Conservation (phyloP, 2,113 vertebrate species). For the Sphyrna mokarran region DNA sequence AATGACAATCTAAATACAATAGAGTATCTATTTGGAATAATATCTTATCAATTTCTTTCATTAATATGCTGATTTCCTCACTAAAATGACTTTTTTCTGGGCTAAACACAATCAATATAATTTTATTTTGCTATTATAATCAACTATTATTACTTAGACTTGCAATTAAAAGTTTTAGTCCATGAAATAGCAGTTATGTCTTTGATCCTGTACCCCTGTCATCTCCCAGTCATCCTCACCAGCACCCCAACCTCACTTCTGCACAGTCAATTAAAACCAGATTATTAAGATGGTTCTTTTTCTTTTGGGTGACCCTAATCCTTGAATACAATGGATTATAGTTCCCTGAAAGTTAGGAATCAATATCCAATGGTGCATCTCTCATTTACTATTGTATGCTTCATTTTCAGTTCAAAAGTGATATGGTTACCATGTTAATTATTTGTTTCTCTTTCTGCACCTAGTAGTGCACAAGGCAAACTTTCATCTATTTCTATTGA, state of each 20-base stretch:
- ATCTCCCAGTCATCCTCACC: background rate
- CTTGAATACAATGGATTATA: background rate
- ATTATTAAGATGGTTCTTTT: background rate
- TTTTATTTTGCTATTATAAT: background rate
- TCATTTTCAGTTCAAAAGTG: background rate
- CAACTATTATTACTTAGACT: background rate
- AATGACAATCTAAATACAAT: background rate
- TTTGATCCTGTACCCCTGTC: background rate
- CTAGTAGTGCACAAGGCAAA: too few relatives aligned
- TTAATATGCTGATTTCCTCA: background rate
- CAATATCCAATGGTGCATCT: background rate
- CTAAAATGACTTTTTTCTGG: background rate
- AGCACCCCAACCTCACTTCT: background rate
- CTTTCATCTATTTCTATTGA: too few relatives aligned
- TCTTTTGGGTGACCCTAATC: background rate
- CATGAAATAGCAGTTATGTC: background rate
- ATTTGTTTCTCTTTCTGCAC: too few relatives aligned
- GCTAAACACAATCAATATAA: background rate
- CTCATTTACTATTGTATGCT: background rate
- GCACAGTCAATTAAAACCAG: background rate
- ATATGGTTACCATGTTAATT: too few relatives aligned
- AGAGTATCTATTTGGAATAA: background rate
- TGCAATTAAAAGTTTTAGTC: too few relatives aligned
- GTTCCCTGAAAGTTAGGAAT: background rate
- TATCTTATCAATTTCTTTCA: background rate